These are phyloP conservation scores for Macaria notata DNA, from an alignment of 2,888 invertebrate genomes.

Conservation along the genomic window DNA sequence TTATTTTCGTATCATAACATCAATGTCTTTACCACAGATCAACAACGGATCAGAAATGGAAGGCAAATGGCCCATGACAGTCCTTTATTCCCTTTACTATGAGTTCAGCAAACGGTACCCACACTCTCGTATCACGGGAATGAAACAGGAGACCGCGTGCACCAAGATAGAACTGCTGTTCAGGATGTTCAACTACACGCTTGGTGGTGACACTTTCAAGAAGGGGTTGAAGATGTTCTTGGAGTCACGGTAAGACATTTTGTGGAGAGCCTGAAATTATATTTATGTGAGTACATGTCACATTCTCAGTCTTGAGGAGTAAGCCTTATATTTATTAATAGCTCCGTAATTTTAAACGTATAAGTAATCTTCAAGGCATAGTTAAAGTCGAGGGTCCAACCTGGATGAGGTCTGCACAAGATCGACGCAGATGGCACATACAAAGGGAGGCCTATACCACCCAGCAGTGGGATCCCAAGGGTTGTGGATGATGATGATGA, in stretches of 20 bases:
- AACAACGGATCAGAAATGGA: conserved; percentile 87
- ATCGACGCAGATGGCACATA: too few species aligned
- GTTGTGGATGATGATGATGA: too few species aligned
- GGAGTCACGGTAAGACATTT: conserved; percentile 70
- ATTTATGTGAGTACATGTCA: too few species aligned
- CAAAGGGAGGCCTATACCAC: too few species aligned
- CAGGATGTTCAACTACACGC: conserved; percentile 93
- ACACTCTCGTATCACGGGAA: conserved; percentile 88
- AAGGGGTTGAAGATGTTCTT: conserved; percentile 87
- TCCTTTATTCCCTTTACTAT: conserved; percentile 89
- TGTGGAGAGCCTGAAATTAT: not conserved
- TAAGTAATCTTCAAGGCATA: too few species aligned
- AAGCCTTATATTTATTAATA: too few species aligned
- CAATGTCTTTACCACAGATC: conserved; percentile 69
- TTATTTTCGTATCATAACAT: too few species aligned
- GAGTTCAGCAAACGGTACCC: conserved; percentile 91
- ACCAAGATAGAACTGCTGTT: conserved; percentile 91
- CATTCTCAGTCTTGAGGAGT: too few species aligned
- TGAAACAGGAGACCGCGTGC: conserved; percentile 87
- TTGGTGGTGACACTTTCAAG: conserved; percentile 89
- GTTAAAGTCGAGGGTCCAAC: too few species aligned
- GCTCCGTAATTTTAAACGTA: too few species aligned
- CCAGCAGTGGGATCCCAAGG: too few species aligned
- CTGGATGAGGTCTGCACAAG: too few species aligned
- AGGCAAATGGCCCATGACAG: conserved; percentile 91